Base-by-base conservation (phyloP, 2,797 vertebrate species). In the Anabas testudineus region DNA sequence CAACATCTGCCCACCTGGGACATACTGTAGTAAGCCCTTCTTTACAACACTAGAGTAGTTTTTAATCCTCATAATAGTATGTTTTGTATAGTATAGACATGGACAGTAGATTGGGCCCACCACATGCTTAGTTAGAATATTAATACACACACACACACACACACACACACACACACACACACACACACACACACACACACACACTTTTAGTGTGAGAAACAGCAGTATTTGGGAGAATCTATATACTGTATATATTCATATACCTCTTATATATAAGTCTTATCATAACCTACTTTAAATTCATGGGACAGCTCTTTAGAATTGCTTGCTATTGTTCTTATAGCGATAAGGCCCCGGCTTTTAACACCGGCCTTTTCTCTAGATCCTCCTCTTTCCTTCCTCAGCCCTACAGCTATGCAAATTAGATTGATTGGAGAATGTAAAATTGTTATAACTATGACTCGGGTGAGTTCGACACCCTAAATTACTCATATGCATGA, bases 1-100 rank as follows among this genome's bases (percentile, higher is more conserved):
- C 55, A 92, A 84, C 54, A 72, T 96, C 79, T 99, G 96, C 36
- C 96, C 97, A 3, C 81, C 71, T 24, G 97, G 97, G 60, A 92
- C 93, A 16, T 97, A 94, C 80, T 99, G 97, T 85, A 81, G 95
- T 99, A 89, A 93, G 91, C 88, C 54, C 26, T 37, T 48, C 60
- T 80, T 59, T 78, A 53, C 69, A 42, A 39, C 10, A 2, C 51
- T 21, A 58, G 46, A 75, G 56, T 16, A 0, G 46, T 47, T 60
- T 62, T 66, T 39, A 46, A 69, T 36, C n/a, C 5, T 19, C 18
- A 72, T 37, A 30, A 45, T 45, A 37, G 5, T 32, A 16, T 39
- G 55, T 19, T 55, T 12, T 68, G 37, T 5, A 18, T 62, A 16
- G 7, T 43, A n/a, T n/a, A 43, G 13, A 58, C 32, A 58, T 47